These are phyloP conservation scores for Hermaeophaga mercurialis DNA, from an alignment of 2,888 invertebrate species.

Conservation along the genomic window DNA sequence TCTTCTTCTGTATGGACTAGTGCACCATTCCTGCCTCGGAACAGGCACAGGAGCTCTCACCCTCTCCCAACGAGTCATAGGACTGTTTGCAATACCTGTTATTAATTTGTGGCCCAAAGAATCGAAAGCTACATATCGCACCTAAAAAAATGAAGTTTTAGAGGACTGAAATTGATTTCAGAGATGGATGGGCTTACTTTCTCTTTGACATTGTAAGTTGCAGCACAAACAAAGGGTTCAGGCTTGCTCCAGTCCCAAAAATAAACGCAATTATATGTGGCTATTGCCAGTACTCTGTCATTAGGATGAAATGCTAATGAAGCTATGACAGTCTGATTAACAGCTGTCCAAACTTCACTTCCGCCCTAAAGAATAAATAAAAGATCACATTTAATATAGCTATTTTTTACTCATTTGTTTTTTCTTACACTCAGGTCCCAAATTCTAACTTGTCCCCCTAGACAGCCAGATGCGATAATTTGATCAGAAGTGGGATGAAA, in stretches of 20 bases:
- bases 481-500: constrained; percentile 86
- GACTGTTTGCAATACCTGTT: constrained; percentile 78
- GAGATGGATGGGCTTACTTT: constrained; percentile 62
- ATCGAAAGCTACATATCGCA: constrained; percentile 84
- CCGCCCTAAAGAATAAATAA: constrained; percentile 68
- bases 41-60: constrained; percentile 53
- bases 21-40: constrained; percentile 49
- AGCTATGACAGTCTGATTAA: constrained; percentile 76
- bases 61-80: constrained; percentile 62
- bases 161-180: not conserved
- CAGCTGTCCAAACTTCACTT: constrained; percentile 81
- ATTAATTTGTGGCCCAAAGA: constrained; percentile 79
- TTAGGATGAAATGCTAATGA: constrained; percentile 87
- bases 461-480: constrained; percentile 84
- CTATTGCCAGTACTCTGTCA: constrained; percentile 82
- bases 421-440: constrained; percentile 76
- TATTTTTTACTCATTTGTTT: no score
- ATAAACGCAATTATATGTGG: constrained; percentile 80
- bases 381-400: not conserved
- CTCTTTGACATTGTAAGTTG: constrained; percentile 77
- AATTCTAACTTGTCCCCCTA: constrained; percentile 87
- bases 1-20: constrained; percentile 50
- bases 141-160: constrained; percentile 38
- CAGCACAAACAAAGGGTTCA: constrained; percentile 74
- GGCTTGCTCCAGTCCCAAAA: constrained; percentile 90